Evolutionary conservation across 2,888 invertebrate species (phyloP).

Genomic region (Hypselothyrea guttata): DNA sequence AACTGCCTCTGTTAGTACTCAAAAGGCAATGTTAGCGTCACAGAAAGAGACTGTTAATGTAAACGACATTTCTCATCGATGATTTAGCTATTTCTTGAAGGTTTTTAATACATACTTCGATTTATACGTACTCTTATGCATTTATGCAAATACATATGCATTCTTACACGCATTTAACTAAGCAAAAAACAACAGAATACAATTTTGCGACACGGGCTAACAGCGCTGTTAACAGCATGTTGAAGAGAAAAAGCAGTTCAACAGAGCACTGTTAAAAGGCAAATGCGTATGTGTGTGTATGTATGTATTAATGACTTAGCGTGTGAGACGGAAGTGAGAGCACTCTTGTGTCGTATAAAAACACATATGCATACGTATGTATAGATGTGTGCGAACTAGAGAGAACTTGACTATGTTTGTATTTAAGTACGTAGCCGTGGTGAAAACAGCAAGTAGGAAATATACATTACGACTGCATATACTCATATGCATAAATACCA

Average conservation of each 20-base stretch:
- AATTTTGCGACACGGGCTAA: slow-evolving; percentile 1
- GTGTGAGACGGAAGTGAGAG: slow-evolving; percentile 27
- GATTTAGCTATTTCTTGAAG: not conserved
- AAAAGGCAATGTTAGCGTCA: slow-evolving; percentile 40
- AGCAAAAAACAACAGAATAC: not conserved
- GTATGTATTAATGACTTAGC: slow-evolving; percentile 1
- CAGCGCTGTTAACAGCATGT: slow-evolving; percentile 17
- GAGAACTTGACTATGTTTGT: slow-evolving; percentile 28
- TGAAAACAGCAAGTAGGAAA: slow-evolving; percentile 60
- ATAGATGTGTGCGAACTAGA: slow-evolving; percentile 26
- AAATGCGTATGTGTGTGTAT: not conserved
- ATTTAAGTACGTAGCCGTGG: slow-evolving; percentile 38
- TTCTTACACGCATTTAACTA: not conserved
- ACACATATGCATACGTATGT: no score
- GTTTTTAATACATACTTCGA: not conserved
- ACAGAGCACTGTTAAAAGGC: slow-evolving; percentile 7
- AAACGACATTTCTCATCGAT: slow-evolving; percentile 15
- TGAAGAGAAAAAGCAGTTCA: slow-evolving; percentile 12
- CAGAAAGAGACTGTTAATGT: slow-evolving; percentile 34
- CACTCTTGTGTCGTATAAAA: slow-evolving; percentile 3
- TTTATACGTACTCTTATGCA: not conserved
- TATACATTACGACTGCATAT: slow-evolving; percentile 34
- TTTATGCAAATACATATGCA: not conserved
- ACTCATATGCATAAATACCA: not conserved
- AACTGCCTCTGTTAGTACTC: slow-evolving; percentile 48